Conservation (phyloP, 2,797 vertebrate genomes). For the Ctenosaura bakeri region DNA sequence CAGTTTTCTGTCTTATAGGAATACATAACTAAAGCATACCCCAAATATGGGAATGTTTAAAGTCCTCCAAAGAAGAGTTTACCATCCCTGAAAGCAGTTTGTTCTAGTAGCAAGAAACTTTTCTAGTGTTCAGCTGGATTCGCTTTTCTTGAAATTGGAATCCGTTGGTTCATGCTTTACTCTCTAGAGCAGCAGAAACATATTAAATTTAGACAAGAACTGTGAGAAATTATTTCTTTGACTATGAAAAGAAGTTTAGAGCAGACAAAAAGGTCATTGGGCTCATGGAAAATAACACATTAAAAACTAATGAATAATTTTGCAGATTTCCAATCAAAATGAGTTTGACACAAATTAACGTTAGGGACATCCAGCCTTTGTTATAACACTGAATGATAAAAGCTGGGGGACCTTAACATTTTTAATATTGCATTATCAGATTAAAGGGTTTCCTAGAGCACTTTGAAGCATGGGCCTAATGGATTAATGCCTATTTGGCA, state of each 20-base stretch:
- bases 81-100: too few relatives aligned
- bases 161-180: too few relatives aligned
- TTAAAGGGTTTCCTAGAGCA: neutral
- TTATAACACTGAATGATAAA: neutral
- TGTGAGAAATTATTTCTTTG: neutral
- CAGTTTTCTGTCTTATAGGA: too few relatives aligned
- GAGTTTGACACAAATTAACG: neutral
- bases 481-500: neutral
- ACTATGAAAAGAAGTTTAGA: slow-evolving; percentile 18
- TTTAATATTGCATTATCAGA: neutral
- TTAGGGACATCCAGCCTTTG: neutral
- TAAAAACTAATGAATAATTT: slow-evolving; percentile 13
- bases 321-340: slow-evolving; percentile 9
- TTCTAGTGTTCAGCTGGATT: neutral
- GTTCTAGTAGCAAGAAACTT: neutral
- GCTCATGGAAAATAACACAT: slow-evolving; percentile 2
- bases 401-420: neutral
- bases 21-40: too few relatives aligned
- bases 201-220: slow-evolving; percentile 31
- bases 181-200: neutral
- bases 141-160: too few relatives aligned
- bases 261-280: slow-evolving; percentile 31
- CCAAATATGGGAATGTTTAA: too few relatives aligned
- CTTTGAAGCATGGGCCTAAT: neutral
- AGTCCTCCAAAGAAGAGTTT: too few relatives aligned